phyloP scores from a whole-genome alignment of 1,140 invertebrate species.

The Mactra quadrangularis region DNA sequence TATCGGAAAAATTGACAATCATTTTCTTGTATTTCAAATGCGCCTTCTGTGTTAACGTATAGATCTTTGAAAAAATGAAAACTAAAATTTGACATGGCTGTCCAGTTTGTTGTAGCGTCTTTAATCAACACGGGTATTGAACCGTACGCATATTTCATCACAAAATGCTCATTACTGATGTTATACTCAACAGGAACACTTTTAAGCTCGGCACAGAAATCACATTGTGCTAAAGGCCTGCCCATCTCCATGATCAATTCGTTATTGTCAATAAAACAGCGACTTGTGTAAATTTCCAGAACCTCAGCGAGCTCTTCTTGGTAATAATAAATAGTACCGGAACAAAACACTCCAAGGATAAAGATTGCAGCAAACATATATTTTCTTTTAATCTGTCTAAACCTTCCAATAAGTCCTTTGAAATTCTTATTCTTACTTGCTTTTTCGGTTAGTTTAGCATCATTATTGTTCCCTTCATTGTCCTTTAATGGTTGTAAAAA shows the following conservation, averaged over 20 bases:
- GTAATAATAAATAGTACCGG: not conserved
- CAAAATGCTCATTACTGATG: conserved; percentile 87
- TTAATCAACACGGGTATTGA: conserved; percentile 92
- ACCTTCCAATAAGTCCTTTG: too few relatives aligned
- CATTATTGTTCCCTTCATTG: too few relatives aligned
- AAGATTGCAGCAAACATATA: conserved; percentile 14
- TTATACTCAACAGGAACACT: conserved; percentile 80
- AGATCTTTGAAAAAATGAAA: conserved; percentile 92
- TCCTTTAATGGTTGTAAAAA: too few relatives aligned
- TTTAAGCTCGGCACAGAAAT: conserved; percentile 87
- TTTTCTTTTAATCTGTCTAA: not conserved
- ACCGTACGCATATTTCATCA: conserved; percentile 87
- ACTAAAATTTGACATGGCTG: conserved; percentile 88
- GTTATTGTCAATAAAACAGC: conserved; percentile 92
- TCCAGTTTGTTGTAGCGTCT: conserved; percentile 92
- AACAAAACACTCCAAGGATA: not conserved
- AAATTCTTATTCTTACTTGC: too few relatives aligned
- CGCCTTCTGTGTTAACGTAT: conserved; percentile 85
- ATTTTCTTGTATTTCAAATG: conserved; percentile 69
- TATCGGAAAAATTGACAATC: conserved; percentile 96
- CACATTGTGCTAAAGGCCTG: conserved; percentile 91
- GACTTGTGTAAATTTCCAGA: conserved; percentile 56
- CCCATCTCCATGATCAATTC: conserved; percentile 93
- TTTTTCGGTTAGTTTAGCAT: too few relatives aligned
- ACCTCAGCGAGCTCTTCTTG: not conserved